Evolutionary conservation across 2,113 vertebrate species (phyloP), one percentile per base, ranked within the genome.

Genomic region (Periophthalmodon schlosseri): DNA sequence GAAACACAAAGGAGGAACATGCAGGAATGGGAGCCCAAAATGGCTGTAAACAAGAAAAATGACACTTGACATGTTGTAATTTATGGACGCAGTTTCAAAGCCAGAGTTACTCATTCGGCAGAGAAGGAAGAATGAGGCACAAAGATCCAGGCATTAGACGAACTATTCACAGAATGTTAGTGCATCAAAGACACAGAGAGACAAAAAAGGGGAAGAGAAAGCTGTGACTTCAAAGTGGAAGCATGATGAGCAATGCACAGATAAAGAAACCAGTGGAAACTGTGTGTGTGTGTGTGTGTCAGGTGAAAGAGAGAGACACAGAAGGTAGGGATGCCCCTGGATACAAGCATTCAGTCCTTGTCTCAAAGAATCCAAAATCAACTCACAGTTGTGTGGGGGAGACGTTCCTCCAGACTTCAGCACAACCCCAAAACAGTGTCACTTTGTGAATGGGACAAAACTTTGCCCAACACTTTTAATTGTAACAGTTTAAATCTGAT

Each of bases 51-150:
- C 91, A 93, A 91, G 91, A 76, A 90, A 93, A 93, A 93, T 91
- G 90, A 93, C 93, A 92, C 88, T 89, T 94, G 93, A 93, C 92
- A 93, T 93, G 90, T 93, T 93, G 92, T 93, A 93, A 93, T 93
- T 94, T 91, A 93, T 93, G 87, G 91, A 90, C 80, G 81, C 82
- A 20, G 76, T 91, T 93, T 94, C 87, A 91, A 92, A 92, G 83
- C 81, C 82, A 86, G 87, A 63, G 84, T 90, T 81, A 90, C 87
- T 87, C 86, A 84, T 84, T 82, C 81, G 83, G 74, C 87, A 88
- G 84, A 89, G 86, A 84, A 77, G 36, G 84, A 84, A 88, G 84
- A 91, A 84, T 86, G 72, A 90, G 88, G 82, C 79, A 86, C 33
- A 60, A 81, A 85, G 88, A 92, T 83, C 72, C 85, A 81, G 80